Conservation (phyloP, 2,888 invertebrate species). For the Carterocephalus palaemon region DNA sequence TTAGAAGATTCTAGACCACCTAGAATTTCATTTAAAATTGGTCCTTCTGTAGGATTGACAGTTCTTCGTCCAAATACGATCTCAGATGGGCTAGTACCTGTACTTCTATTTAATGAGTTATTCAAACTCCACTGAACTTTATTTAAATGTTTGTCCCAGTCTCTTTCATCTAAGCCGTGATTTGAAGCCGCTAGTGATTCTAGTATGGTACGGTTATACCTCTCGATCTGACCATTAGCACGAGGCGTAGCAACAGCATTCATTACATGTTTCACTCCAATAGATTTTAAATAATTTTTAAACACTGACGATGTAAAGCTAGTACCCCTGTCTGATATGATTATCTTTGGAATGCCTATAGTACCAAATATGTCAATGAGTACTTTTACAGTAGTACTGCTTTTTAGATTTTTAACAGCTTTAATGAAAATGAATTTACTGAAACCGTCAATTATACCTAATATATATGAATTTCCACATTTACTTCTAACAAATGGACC, state of each 20-base stretch:
- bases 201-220: not conserved
- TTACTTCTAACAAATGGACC: conserved; percentile 31
- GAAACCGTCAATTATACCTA: conserved; percentile 29
- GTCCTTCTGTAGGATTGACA: no score
- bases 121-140: no score
- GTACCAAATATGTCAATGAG: no score
- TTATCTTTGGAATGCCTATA: no score
- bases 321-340: not conserved
- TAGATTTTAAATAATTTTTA: not conserved
- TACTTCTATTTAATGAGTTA: no score
- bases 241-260: conserved; percentile 3
- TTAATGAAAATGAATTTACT: conserved; percentile 30
- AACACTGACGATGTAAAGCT: not conserved
- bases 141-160: no score
- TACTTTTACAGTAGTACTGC: conserved; percentile 23
- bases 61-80: no score
- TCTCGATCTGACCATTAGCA: not conserved
- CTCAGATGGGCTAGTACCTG: no score
- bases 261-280: not conserved
- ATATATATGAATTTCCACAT: conserved; percentile 27
- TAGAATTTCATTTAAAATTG: no score
- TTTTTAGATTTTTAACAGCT: conserved; percentile 28
- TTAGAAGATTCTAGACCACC: no score
- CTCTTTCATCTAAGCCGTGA: not conserved
- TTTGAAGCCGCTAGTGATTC: not conserved